phyloP scores from a whole-genome alignment of 2,797 vertebrate species.

The Takifugu rubripes region DNA sequence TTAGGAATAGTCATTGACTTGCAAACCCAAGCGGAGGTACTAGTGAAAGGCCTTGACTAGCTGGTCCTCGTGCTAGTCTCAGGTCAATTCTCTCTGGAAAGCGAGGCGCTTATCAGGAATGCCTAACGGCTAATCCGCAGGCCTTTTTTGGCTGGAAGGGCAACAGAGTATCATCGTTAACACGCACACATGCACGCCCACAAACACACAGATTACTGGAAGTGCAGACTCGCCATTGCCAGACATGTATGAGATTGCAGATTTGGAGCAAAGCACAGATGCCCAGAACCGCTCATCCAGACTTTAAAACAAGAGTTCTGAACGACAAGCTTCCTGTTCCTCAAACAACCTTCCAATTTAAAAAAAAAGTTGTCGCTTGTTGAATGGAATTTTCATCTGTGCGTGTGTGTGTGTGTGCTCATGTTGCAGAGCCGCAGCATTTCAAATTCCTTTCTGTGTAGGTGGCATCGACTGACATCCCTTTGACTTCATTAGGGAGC shows the following conservation, averaged over 20 bases:
- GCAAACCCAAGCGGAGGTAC: slow-evolving; percentile 24
- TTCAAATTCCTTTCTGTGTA: slow-evolving; percentile 75
- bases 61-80: slow-evolving; percentile 45
- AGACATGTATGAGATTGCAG: slow-evolving; percentile 67
- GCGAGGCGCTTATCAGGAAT: slow-evolving; percentile 76
- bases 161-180: slow-evolving; percentile 62
- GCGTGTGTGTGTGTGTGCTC: slow-evolving; percentile 31
- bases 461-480: slow-evolving; percentile 74
- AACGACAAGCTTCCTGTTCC: slow-evolving; percentile 49
- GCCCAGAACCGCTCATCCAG: slow-evolving; percentile 54
- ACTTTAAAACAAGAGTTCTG: slow-evolving; percentile 57
- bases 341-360: slow-evolving; percentile 52
- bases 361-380: slow-evolving; percentile 39
- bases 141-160: slow-evolving; percentile 68
- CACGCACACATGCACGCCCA: slow-evolving; percentile 23
- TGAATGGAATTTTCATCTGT: slow-evolving; percentile 50
- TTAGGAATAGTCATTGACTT: slow-evolving; percentile 13
- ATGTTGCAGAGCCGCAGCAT: slow-evolving; percentile 52
- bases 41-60: slow-evolving; percentile 37
- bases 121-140: slow-evolving; percentile 71
- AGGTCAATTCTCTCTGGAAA: slow-evolving; percentile 69
- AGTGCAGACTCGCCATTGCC: slow-evolving; percentile 45
- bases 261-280: slow-evolving; percentile 64
- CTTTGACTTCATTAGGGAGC: slow-evolving; percentile 78
- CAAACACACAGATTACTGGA: slow-evolving; percentile 52